Conservation (phyloP, 2,113 vertebrate genomes). For the Psittacula cyanocephala region DNA sequence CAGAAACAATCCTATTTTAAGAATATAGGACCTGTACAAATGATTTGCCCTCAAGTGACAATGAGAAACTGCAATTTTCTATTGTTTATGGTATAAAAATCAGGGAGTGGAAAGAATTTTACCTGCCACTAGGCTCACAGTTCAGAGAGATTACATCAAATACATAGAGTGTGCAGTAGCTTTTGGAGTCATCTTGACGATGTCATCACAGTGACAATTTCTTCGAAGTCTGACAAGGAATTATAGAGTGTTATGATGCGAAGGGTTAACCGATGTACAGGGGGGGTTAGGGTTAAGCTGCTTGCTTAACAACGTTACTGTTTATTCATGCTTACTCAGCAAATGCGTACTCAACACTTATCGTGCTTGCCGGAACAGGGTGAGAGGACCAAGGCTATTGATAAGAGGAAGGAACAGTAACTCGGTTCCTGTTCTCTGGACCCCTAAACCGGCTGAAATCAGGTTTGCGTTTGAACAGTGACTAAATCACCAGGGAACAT, state of each 20-base stretch:
- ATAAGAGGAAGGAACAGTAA: too few relatives aligned
- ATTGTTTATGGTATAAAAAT: background rate
- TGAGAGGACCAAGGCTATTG: too few relatives aligned
- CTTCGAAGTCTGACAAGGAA: background rate
- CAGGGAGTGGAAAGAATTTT: rapidly evolving
- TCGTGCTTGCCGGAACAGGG: too few relatives aligned
- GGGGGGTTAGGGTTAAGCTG: too few relatives aligned
- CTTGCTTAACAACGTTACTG: too few relatives aligned
- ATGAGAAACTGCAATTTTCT: background rate
- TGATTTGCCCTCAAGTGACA: background rate
- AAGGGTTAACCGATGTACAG: too few relatives aligned
- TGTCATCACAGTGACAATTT: background rate
- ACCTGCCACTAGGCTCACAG: background rate
- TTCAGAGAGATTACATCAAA: background rate
- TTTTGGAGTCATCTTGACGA: background rate
- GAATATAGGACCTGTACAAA: background rate
- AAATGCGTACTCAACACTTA: too few relatives aligned
- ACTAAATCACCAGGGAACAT: too few relatives aligned
- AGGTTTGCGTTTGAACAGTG: too few relatives aligned
- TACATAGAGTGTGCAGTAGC: background rate
- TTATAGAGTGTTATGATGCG: background rate
- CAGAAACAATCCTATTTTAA: background rate
- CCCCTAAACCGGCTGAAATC: too few relatives aligned
- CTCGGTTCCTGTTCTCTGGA: too few relatives aligned
- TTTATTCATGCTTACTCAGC: too few relatives aligned